A percentile compares a stretch with the other conserved stretches of the same genome.
These are phyloP conservation scores for Riparia riparia DNA, from an alignment of 2,113 vertebrate genomes.

Conservation along the genomic window DNA sequence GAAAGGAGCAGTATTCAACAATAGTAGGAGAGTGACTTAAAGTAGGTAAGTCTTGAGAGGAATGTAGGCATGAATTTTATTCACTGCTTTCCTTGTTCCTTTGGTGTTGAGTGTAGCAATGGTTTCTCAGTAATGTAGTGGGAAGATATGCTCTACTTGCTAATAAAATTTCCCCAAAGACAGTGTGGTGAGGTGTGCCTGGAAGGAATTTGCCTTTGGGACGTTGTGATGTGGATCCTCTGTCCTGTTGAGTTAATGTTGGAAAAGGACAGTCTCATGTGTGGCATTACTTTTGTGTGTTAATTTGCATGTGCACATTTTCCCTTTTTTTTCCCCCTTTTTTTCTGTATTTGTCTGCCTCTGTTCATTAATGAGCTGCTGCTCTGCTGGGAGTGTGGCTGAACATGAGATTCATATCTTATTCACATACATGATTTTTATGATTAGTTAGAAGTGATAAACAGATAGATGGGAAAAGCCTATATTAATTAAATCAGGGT, in stretches of 20 bases:
- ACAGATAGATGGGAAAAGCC: not conserved
- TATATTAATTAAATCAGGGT: not conserved
- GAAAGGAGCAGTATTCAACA: not conserved
- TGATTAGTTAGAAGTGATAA: not conserved
- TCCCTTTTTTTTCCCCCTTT: accelerated
- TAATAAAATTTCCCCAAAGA: not conserved
- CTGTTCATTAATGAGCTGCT: not conserved
- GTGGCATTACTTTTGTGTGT: not conserved
- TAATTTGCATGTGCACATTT: not conserved
- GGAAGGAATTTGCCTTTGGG: not conserved
- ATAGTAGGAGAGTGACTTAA: not conserved
- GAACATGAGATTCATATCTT: not conserved
- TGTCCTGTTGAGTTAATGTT: not conserved
- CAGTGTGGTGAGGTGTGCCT: not conserved
- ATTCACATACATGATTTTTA: not conserved
- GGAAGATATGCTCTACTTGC: not conserved
- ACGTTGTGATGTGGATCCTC: not conserved
- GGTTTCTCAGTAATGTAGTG: not conserved
- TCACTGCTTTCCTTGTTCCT: not conserved
- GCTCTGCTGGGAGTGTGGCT: not conserved
- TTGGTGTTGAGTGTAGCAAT: not conserved
- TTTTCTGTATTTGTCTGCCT: not conserved
- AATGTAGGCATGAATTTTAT: not conserved
- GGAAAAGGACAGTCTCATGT: not conserved
- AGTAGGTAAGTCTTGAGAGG: not conserved